Evolutionary conservation across 2,113 vertebrate species (phyloP).

Genomic region (Odontophorus gujanensis): DNA sequence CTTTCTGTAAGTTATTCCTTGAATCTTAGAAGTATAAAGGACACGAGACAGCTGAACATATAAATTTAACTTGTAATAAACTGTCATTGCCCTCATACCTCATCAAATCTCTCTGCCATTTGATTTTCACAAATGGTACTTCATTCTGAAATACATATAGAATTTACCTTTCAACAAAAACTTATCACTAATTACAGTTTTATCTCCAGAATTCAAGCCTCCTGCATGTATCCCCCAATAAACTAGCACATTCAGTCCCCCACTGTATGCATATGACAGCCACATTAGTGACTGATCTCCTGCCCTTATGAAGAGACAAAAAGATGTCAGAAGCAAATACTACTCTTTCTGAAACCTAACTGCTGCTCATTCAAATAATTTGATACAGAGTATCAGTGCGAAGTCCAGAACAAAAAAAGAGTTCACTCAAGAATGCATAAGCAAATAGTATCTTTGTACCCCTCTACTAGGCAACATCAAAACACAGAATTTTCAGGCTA

Average conservation of each 20-base stretch:
- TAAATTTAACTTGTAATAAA: background rate
- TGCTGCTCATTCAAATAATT: background rate
- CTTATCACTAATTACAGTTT: background rate
- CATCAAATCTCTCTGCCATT: background rate
- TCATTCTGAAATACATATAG: background rate
- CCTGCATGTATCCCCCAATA: background rate
- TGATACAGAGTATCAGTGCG: background rate
- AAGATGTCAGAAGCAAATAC: background rate
- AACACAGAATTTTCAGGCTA: background rate
- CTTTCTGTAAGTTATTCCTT: background rate
- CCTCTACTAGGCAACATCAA: background rate
- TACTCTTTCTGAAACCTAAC: background rate
- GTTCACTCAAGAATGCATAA: background rate
- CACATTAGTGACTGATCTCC: background rate
- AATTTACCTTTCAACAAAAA: background rate
- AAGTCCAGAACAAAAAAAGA: background rate
- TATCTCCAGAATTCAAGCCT: background rate
- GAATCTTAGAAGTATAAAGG: background rate
- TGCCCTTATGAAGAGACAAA: background rate
- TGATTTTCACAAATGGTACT: background rate
- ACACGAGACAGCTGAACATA: background rate
- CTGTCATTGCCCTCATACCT: background rate
- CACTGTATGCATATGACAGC: rapidly evolving
- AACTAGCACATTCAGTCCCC: background rate
- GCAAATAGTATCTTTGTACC: background rate